Conservation (phyloP, 2,797 vertebrate genomes). For the Pogoniulus pusillus region DNA sequence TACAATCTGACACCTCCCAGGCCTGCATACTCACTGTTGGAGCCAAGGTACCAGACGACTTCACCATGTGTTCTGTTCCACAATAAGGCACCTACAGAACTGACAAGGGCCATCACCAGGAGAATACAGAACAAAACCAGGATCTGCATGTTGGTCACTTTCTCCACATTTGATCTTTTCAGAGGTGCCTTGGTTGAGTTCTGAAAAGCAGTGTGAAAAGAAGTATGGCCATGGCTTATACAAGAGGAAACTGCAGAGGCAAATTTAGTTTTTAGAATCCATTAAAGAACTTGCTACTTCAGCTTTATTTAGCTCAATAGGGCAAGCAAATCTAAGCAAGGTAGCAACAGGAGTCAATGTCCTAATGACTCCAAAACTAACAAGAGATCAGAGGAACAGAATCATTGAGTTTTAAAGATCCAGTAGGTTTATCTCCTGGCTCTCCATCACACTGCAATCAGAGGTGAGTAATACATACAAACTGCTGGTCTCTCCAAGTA, state of each 20-base stretch:
- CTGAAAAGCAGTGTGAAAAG: constrained; percentile 66
- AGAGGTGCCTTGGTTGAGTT: constrained; percentile 99
- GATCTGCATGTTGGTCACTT: constrained; percentile 97
- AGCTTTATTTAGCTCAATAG: background rate
- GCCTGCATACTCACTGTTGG: constrained; percentile 81
- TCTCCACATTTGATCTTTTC: constrained; percentile 97
- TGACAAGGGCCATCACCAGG: constrained; percentile 96
- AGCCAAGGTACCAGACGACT: constrained; percentile 93
- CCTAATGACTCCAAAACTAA: background rate
- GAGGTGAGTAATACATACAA: fast-evolving
- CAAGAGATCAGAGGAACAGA: background rate
- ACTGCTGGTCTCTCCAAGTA: background rate
- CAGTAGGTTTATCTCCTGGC: fast-evolving
- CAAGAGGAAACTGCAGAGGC: background rate
- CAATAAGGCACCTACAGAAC: constrained; percentile 93
- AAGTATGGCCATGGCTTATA: background rate
- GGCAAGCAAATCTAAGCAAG: background rate
- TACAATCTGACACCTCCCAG: background rate
- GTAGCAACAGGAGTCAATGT: background rate
- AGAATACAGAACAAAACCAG: constrained; percentile 96
- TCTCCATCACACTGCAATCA: background rate
- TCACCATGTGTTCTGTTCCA: constrained; percentile 91
- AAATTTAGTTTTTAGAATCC: background rate
- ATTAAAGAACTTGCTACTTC: background rate
- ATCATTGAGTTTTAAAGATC: background rate